A percentile compares a stretch with the other conserved stretches of the same genome.
phyloP scores from a whole-genome alignment of 2,113 vertebrate species.

The Eidolon helvum region DNA sequence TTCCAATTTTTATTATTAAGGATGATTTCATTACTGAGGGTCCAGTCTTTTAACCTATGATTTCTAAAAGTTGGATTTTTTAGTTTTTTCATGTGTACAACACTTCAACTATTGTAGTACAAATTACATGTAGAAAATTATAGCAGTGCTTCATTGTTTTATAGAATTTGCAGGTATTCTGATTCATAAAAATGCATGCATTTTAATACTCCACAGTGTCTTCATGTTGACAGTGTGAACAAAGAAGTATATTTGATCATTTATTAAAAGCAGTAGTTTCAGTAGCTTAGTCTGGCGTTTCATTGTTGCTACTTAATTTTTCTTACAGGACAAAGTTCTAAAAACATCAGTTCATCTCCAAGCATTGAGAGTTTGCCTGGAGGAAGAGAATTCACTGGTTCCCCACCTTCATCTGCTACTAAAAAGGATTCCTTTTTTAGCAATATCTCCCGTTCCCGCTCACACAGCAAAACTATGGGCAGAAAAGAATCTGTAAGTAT shows the following conservation, averaged over 20 bases:
- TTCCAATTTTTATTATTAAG: not conserved
- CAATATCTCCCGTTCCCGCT: slow-evolving; percentile 95
- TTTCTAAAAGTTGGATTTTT: not conserved
- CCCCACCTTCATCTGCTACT: slow-evolving; percentile 92
- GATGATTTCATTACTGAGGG: not conserved
- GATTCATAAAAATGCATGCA: slow-evolving; percentile 2
- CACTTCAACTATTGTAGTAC: not conserved
- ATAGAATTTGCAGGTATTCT: not conserved
- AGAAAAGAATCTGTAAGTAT: slow-evolving; percentile 92
- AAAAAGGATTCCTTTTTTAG: slow-evolving; percentile 98
- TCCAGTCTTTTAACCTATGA: not conserved
- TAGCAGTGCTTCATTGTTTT: not conserved
- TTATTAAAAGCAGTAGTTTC: not conserved
- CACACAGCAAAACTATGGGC: slow-evolving; percentile 96
- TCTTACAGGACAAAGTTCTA: slow-evolving; percentile 90
- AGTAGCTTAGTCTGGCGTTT: not conserved
- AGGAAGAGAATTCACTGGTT: slow-evolving; percentile 89
- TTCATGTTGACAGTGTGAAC: slow-evolving; percentile 39
- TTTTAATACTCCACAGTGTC: slow-evolving; percentile 50
- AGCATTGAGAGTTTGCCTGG: slow-evolving; percentile 94
- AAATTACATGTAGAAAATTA: not conserved
- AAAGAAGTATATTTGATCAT: not conserved
- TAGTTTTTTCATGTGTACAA: not conserved
- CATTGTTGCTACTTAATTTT: slow-evolving; percentile 70
- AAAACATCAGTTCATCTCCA: slow-evolving; percentile 92